Evolutionary conservation across 2,113 vertebrate species (phyloP).

Genomic region (Stigmatopora nigra): DNA sequence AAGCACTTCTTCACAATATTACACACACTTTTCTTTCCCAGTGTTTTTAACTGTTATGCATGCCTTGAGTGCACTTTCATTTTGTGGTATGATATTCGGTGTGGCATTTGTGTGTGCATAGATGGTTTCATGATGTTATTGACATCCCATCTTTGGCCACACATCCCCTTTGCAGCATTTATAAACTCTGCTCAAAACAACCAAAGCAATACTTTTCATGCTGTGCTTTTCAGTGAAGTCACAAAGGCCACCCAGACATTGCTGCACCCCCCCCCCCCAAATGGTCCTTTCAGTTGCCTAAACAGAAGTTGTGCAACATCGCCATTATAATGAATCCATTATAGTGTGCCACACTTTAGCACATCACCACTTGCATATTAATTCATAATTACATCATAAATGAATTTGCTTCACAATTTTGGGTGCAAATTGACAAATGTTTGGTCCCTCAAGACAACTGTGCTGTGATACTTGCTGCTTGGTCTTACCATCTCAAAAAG

Average conservation of each 20-base stretch:
- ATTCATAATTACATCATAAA: background rate
- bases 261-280: conserved; percentile 19
- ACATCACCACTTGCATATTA: background rate
- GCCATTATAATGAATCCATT: too few species aligned
- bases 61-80: conserved; percentile 10
- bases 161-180: conserved; percentile 60
- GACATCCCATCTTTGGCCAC: conserved; percentile 66
- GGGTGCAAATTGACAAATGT: too few species aligned
- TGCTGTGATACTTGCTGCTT: background rate
- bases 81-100: conserved; percentile 28
- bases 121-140: conserved; percentile 53
- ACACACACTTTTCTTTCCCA: conserved; percentile 15
- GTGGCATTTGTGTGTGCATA: conserved; percentile 27
- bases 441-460: conserved; percentile 1
- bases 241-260: conserved; percentile 45
- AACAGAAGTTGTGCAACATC: conserved; percentile 1
- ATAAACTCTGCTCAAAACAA: conserved; percentile 60
- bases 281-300: conserved; percentile 6
- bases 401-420: background rate
- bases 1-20: conserved; percentile 21
- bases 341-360: background rate
- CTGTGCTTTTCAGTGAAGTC: conserved; percentile 56
- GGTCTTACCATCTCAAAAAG: conserved; percentile 4
- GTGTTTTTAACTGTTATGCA: conserved; percentile 10
- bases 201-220: conserved; percentile 41